Base-by-base conservation (phyloP, 1,140 invertebrate species). In the Pseudomyrmex pallidus region DNA sequence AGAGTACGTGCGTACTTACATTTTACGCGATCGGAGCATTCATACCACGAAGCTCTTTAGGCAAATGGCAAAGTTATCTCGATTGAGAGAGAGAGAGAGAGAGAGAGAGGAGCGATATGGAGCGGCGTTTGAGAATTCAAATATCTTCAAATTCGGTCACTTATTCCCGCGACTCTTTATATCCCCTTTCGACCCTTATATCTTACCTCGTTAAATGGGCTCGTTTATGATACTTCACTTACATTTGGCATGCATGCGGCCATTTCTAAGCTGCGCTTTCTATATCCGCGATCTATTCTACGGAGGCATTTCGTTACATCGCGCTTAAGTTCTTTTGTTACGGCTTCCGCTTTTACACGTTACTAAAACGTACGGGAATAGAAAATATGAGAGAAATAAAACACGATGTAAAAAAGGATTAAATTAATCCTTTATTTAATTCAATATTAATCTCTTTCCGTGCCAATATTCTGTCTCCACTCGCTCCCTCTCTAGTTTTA, bases 201-300 rank as follows among this genome's bases (percentile, higher is more conserved):
- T 77, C 44, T 46, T 46, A 48, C 62, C 84, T 89, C 85, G 89
- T 91, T 91, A 90, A 89, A 84, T 74, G 85, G 82, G 57, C 66
- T 61, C 78, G 68, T 86, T 89, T 87, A 85, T 78, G 80, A 87
- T 85, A 78, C 85, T 74, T 85, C 85, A 83, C 80, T 87, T 85
- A 87, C 76, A 88, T 90, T 93, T 92, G 74, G 68, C 88, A 93
- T 93, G 90, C 90, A 93, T 92, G 91, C 72, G 85, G 83, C 88
- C 89, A 93, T 93, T 93, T 91, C 89, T 92, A 92, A 91, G 92
- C 91, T 88, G 90, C 82, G 83, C 56, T 87, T 82, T 54, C 74
- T 86, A 83, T 83, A 85, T 17, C 50, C 59, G 10, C 80, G 74
- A 87, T 87, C 73, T 87, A 87, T 82, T 85, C 87, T 77, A 72